These are phyloP conservation scores for Ardeotis arabs DNA, from an alignment of 2,113 vertebrate genomes.

Conservation along the genomic window DNA sequence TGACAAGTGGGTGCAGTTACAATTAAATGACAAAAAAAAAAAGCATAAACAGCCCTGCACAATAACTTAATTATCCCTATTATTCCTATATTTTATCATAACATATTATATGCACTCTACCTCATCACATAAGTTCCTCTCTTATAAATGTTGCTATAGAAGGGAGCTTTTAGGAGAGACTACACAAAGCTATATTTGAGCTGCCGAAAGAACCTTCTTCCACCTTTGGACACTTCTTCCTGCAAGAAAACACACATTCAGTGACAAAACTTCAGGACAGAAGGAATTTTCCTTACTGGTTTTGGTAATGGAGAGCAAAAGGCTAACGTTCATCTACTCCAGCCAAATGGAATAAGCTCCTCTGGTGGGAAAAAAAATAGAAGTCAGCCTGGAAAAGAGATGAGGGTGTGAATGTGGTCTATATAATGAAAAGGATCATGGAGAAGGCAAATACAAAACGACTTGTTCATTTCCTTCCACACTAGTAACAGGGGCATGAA, in stretches of 20 bases:
- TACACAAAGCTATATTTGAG: background rate
- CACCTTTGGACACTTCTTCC: background rate
- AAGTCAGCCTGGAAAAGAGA: background rate
- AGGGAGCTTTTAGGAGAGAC: background rate
- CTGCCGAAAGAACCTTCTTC: background rate
- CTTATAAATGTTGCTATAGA: background rate
- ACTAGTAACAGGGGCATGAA: background rate
- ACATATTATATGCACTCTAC: background rate
- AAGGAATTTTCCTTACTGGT: background rate
- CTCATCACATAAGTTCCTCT: background rate
- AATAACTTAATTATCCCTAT: background rate
- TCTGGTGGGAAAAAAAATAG: background rate
- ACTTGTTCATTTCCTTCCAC: background rate
- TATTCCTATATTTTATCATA: background rate
- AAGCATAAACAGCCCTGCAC: background rate
- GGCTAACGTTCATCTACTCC: background rate
- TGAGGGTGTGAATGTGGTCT: background rate
- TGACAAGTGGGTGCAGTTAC: background rate
- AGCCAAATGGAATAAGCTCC: background rate
- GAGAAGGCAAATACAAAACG: background rate
- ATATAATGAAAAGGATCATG: background rate
- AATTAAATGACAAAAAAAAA: background rate
- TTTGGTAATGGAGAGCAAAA: background rate
- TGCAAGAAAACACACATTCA: background rate
- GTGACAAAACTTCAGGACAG: background rate